Percentiles rank a stretch among this genome's conserved stretches.
These are phyloP conservation scores for Rhagonycha lutea DNA, from an alignment of 2,888 invertebrate genomes.

Conservation along the genomic window DNA sequence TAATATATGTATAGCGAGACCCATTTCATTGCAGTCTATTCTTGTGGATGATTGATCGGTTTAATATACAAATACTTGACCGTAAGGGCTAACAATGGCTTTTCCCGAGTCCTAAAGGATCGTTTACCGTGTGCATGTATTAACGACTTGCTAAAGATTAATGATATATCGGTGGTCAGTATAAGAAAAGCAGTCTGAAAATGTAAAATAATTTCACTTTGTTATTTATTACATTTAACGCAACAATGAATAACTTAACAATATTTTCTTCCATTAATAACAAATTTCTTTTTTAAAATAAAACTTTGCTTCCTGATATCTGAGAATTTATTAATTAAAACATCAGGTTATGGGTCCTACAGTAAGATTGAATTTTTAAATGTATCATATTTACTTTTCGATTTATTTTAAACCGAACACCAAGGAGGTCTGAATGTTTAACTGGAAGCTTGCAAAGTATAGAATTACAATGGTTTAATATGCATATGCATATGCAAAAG, in stretches of 20 bases:
- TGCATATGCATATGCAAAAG: background rate
- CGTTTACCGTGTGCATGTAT: slow-evolving; percentile 56
- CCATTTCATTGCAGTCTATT: slow-evolving; percentile 48
- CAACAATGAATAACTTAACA: slow-evolving; percentile 12
- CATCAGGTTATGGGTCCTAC: background rate
- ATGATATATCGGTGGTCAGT: slow-evolving; percentile 50
- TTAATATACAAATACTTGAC: slow-evolving; percentile 59
- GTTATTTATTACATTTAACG: slow-evolving; percentile 21
- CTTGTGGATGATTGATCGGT: slow-evolving; percentile 57
- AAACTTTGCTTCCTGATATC: background rate
- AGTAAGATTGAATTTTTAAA: background rate
- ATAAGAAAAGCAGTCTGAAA: slow-evolving; percentile 42
- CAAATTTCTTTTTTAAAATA: background rate
- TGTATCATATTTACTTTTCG: background rate
- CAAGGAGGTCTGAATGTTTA: background rate
- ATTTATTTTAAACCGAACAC: background rate
- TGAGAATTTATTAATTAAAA: background rate
- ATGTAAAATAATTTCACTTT: slow-evolving; percentile 19
- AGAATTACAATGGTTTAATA: background rate
- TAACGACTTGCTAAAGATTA: slow-evolving; percentile 55
- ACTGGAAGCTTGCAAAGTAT: background rate
- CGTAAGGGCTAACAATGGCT: slow-evolving; percentile 56
- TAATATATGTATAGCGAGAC: slow-evolving; percentile 48
- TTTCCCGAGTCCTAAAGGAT: slow-evolving; percentile 54
- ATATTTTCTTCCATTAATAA: background rate